These are phyloP conservation scores for Sarcoramphus papa DNA, from an alignment of 2,797 vertebrate species.

Conservation along the genomic window DNA sequence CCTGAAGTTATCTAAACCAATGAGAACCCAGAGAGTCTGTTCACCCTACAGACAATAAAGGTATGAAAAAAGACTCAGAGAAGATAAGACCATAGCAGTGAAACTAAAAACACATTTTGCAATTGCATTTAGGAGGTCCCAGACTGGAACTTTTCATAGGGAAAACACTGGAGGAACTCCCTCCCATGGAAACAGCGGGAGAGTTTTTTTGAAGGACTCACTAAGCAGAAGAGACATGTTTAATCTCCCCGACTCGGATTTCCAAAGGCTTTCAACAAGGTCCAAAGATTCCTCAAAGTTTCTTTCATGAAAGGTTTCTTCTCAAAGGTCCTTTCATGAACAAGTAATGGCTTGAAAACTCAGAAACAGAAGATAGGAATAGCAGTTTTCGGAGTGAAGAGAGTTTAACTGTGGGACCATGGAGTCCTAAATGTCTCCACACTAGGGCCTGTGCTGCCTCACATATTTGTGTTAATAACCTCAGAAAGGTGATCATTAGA, in stretches of 20 bases:
- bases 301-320: neutral
- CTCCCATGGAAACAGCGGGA: neutral
- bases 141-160: neutral
- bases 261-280: neutral
- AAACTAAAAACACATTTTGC: neutral
- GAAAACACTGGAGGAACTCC: neutral
- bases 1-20: conserved; percentile 26
- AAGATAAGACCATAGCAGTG: neutral
- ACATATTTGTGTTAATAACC: neutral
- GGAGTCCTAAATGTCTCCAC: neutral
- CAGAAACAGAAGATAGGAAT: neutral
- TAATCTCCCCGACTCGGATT: neutral
- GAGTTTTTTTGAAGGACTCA: neutral
- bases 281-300: neutral
- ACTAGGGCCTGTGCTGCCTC: neutral
- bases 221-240: neutral
- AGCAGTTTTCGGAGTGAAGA: neutral
- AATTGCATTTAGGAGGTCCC: neutral
- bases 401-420: neutral
- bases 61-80: neutral
- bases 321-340: neutral
- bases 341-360: neutral
- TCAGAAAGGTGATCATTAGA: neutral
- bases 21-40: neutral
- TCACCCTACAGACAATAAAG: neutral